A percentile compares a stretch with the other conserved stretches of the same genome.
Evolutionary conservation across 2,797 vertebrate species (phyloP).

Genomic region (Morelia viridis): DNA sequence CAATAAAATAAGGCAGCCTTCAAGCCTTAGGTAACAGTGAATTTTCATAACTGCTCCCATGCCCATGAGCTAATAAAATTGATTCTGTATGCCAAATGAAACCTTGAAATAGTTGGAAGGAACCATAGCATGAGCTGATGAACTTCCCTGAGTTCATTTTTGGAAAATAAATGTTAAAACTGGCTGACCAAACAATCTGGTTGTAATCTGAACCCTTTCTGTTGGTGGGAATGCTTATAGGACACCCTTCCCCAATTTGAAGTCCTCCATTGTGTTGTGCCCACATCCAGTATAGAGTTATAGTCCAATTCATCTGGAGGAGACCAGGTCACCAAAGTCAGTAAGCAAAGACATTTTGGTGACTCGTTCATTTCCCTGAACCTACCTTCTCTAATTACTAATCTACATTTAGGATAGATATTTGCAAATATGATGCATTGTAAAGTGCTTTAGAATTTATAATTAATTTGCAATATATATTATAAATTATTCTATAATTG

Average conservation of each 20-base stretch:
- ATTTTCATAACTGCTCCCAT: background rate
- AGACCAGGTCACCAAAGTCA: no score
- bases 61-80: background rate
- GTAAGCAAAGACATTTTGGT: background rate
- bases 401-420: background rate
- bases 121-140: background rate
- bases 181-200: background rate
- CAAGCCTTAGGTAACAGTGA: background rate
- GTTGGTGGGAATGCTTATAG: background rate
- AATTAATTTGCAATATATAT: background rate
- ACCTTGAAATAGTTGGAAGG: background rate
- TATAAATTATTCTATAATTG: background rate
- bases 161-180: constrained; percentile 6
- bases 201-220: background rate
- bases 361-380: background rate
- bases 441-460: background rate
- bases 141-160: background rate
- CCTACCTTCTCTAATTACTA: background rate
- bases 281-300: background rate
- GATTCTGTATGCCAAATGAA: background rate
- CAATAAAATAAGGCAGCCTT: background rate
- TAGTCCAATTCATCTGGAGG: background rate
- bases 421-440: background rate
- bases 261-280: background rate
- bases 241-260: background rate